phyloP scores from a whole-genome alignment of 2,888 invertebrate genomes.

The Apantesis nais region DNA sequence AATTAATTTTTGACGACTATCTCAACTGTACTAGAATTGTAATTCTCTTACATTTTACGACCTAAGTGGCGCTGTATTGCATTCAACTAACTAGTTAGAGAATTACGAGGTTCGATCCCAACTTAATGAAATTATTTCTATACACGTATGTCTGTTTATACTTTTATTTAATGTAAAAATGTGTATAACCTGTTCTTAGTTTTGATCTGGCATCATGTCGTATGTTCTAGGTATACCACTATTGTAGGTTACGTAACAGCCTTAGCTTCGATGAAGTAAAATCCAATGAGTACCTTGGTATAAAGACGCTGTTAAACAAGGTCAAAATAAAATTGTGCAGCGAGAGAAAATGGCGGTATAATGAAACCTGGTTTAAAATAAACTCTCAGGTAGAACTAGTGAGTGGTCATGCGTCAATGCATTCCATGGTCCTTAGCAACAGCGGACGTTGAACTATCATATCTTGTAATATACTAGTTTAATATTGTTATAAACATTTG shows the following conservation, averaged over 20 bases:
- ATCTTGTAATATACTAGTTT: not conserved
- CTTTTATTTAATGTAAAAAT: not conserved
- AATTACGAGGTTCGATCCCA: not conserved
- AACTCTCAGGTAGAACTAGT: not conserved
- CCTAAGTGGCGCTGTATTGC: not conserved
- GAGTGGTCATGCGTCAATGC: conserved; percentile 8
- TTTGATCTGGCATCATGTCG: not conserved
- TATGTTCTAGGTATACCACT: not conserved
- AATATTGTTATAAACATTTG: not conserved
- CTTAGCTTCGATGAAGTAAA: not conserved
- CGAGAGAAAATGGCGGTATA: not conserved
- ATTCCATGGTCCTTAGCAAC: conserved; percentile 8
- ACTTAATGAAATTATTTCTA: not conserved
- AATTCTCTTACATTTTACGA: not conserved
- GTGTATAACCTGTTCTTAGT: not conserved
- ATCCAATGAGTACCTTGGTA: not conserved
- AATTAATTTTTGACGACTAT: not conserved
- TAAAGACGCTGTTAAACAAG: not conserved
- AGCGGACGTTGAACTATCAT: conserved; percentile 14
- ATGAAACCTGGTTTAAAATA: conserved; percentile 9
- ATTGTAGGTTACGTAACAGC: not conserved
- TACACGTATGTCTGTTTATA: not conserved
- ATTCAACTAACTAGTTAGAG: not conserved
- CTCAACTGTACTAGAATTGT: not conserved
- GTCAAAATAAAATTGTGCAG: not conserved